Evolutionary conservation across 1,140 invertebrate genomes (phyloP), one percentile per base, ranked within the genome.

Genomic region (Heterodera schachtii): DNA sequence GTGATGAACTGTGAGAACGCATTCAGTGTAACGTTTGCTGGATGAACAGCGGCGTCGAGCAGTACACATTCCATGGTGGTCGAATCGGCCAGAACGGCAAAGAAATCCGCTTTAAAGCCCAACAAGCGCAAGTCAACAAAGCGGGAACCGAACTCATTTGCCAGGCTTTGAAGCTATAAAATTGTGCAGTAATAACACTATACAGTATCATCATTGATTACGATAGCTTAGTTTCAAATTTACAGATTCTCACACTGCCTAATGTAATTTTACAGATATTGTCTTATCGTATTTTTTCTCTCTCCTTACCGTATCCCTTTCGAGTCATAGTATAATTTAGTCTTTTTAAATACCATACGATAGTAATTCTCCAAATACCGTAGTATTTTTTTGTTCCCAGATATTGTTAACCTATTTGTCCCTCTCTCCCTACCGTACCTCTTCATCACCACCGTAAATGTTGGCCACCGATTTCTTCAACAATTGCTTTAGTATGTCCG

Each of bases 1-100:
- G 80, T 78, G 41, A 90, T 82, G 78, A 88, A 88, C 77, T 90
- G 89, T 41, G 87, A 90, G 79, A 88, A 88, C 21, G 89, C 89
- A 71, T 64, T 73, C 52, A 87, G 73, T 41, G 89, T 88, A 46
- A 73, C 78, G 81, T 87, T 84, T 2, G 84, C 82, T 31, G 88
- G 89, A 80, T 88, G 87, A 41, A 88, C 89, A 16, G 87, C 87
- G 44, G 84, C 87, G 74, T 88, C 87, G 7, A 89, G 57, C 13
- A 89, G 80, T 13, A 79, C 75, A 52, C 86, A 84, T 75, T 89
- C 86, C 64, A 80, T 89, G 69, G 88, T 89, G 49, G 87, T 89
- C 16, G 88, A 79, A 74, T 88, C 87, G 41, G 87, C 87, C n/a
- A 88, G 31, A 4, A 80, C 52, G 16, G 89, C 73, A 73, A 90